Base-by-base conservation (phyloP, 1,140 invertebrate genomes). In the Diploscapter pachys region DNA sequence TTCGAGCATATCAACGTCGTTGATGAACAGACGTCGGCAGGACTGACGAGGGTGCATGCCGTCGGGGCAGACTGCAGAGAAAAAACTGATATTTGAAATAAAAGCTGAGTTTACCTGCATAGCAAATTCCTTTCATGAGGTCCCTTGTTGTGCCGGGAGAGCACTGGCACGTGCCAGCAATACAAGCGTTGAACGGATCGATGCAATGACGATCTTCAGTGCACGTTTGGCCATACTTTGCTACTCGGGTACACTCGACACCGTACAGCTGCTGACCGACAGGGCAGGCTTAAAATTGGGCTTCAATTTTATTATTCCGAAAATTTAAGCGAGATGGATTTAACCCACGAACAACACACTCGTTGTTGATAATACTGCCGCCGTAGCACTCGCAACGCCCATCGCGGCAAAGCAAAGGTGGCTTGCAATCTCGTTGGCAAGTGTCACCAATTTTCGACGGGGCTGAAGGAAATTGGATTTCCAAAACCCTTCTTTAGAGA, bases 361-460 rank as follows among this genome's bases (percentile, higher is more conserved):
- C 79, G 57, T 82, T 83, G 59, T 85, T 81, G 50, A 84, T 66
- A 51, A 85, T 76, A 78, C 83, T 85, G 49, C 83, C 83, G 65
- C 84, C 84, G 81, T 81, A 85, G 56, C 83, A 85, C 67, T 86
- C 84, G 71, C 83, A 85, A 62, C 85, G 85, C 9, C 83, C 85
- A 77, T 85, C 84, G 13, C 84, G 71, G 73, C 83, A 85, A 55
- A 85, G 65, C 13, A 85, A 70, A 5, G 83, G 83, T 5, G 84
- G 83, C 71, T 86, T 85, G 65, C 83, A 85, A 72, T 85, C 84
- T 61, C 82, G 67, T 74, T 85, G 83, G 71, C 83, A 85, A 8
- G 73, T 68, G 65, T 84, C 83, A 9, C 84, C 83, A 57, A 85
- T 85, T 63, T 83, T 80, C 50, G 75, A 81, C 53, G 84, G 83